Conservation (phyloP, 2,888 invertebrate species). For the Sycophila texana region DNA sequence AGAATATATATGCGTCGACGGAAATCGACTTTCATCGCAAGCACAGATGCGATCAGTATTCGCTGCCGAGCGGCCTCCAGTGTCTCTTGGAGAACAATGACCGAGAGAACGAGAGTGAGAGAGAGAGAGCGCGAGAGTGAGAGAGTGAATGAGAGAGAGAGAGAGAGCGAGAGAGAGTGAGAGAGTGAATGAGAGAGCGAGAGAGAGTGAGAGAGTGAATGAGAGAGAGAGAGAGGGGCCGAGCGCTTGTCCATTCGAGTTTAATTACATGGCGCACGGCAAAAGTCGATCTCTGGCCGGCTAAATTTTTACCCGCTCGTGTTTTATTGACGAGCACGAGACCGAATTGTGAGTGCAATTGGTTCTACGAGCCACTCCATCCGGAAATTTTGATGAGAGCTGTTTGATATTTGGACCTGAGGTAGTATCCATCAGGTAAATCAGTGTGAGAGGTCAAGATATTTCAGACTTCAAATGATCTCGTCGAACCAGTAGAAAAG, state of each 20-base stretch:
- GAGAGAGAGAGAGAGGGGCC: not conserved
- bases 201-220: too few relatives aligned
- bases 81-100: not conserved
- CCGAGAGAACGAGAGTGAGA: not conserved
- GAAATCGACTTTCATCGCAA: not conserved
- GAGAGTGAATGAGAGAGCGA: not conserved
- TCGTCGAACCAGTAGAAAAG: not conserved
- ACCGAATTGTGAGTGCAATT: not conserved
- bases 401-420: not conserved
- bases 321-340: not conserved
- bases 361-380: not conserved
- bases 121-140: not conserved
- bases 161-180: not conserved
- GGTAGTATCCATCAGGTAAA: not conserved
- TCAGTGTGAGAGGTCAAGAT: too few relatives aligned
- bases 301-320: slow-evolving; percentile 41
- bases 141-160: not conserved
- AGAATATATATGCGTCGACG: not conserved
- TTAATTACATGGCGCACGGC: slow-evolving; percentile 65
- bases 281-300: slow-evolving; percentile 31
- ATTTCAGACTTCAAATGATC: not conserved
- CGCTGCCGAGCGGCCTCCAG: not conserved
- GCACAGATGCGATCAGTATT: not conserved
- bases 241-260: slow-evolving; percentile 57
- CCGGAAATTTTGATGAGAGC: not conserved